Conservation (phyloP, 1,140 invertebrate species). For the Drosophila elegans region DNA sequence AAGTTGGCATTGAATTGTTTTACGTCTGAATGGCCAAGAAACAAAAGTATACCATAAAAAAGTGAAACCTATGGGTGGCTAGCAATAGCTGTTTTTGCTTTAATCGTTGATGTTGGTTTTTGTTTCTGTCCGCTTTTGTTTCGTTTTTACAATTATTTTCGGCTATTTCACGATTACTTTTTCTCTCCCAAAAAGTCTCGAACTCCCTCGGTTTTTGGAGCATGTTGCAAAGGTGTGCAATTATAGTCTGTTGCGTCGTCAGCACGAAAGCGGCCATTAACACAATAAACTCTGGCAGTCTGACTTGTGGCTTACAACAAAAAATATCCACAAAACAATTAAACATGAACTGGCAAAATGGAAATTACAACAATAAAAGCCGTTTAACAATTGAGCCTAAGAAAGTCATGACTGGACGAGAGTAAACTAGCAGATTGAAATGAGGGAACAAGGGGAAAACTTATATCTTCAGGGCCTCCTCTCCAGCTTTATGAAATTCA, state of each 20-base stretch:
- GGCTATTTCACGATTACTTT: slow-evolving; percentile 6
- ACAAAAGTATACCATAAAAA: slow-evolving; percentile 62
- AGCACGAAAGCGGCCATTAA: slow-evolving; percentile 72
- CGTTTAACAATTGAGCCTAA: slow-evolving; percentile 50
- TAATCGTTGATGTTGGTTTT: slow-evolving; percentile 32
- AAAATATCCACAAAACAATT: slow-evolving; percentile 15
- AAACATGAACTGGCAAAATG: slow-evolving; percentile 63
- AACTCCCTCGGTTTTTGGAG: slow-evolving; percentile 25
- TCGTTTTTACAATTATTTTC: slow-evolving; percentile 56
- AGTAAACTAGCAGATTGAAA: slow-evolving; percentile 21
- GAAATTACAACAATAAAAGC: slow-evolving; percentile 40
- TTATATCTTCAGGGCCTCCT: background rate
- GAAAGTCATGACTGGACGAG: slow-evolving; percentile 44
- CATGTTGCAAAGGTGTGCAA: slow-evolving; percentile 64
- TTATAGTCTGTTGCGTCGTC: slow-evolving; percentile 64
- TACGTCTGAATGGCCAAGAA: slow-evolving; percentile 49
- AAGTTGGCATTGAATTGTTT: slow-evolving; percentile 74
- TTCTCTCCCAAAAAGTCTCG: background rate
- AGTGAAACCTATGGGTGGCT: slow-evolving; percentile 65
- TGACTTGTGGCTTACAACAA: slow-evolving; percentile 29
- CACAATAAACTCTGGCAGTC: slow-evolving; percentile 71
- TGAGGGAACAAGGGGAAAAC: background rate
- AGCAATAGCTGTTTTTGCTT: slow-evolving; percentile 20
- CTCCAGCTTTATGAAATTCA: slow-evolving; percentile 47
- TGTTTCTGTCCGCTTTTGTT: slow-evolving; percentile 21